These are phyloP conservation scores for Dryadula phaetusa DNA, from an alignment of 2,888 invertebrate species.

Conservation along the genomic window DNA sequence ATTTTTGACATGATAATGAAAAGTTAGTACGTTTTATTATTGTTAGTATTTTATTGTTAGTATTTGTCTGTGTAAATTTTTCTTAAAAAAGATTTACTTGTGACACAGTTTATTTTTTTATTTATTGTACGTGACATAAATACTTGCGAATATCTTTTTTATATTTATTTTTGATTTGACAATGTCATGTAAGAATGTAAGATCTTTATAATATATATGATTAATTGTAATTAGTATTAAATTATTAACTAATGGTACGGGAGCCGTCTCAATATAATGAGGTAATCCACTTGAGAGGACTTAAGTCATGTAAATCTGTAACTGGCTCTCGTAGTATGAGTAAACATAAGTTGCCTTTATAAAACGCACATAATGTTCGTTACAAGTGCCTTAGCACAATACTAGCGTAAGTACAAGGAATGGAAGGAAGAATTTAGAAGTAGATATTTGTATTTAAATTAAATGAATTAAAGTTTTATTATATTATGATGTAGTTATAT, in stretches of 20 bases:
- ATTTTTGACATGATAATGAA: not conserved
- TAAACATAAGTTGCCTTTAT: slow-evolving; percentile 13
- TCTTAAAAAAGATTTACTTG: no score
- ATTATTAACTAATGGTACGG: not conserved
- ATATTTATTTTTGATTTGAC: not conserved
- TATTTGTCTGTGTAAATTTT: no score
- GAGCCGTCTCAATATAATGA: no score
- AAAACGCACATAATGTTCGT: slow-evolving; percentile 36
- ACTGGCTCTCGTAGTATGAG: no score
- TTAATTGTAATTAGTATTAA: not conserved
- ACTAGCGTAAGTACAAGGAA: not conserved
- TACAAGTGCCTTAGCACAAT: slow-evolving; percentile 47
- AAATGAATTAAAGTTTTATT: not conserved
- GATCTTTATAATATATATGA: not conserved
- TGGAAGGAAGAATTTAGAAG: not conserved
- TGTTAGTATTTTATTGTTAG: no score
- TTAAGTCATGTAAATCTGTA: no score
- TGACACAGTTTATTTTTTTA: no score
- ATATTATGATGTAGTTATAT: no score
- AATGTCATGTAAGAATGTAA: not conserved
- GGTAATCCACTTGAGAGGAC: no score
- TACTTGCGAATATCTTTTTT: not conserved
- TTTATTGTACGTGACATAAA: not conserved
- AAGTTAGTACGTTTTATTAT: no score
- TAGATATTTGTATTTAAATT: not conserved